phyloP scores from a whole-genome alignment of 2,888 invertebrate species.

The Ornithoptera priamus region DNA sequence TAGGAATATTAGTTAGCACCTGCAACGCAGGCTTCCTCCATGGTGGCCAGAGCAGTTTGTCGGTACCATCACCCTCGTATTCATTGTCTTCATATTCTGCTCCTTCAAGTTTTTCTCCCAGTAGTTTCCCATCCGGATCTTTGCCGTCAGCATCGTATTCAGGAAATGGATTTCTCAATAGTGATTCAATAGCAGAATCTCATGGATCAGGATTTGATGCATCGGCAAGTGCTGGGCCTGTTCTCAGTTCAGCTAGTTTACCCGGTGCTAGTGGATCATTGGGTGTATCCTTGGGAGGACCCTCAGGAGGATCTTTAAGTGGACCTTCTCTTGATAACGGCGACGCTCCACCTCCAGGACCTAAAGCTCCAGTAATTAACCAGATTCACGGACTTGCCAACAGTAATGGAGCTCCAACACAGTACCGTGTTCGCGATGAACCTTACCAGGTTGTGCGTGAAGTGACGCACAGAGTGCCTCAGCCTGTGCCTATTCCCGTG shows the following conservation, averaged over 20 bases:
- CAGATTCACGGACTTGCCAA: conserved; percentile 69
- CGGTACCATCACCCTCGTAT: conserved; percentile 31
- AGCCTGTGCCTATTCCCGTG: conserved; percentile 77
- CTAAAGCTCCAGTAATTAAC: conserved; percentile 63
- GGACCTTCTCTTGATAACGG: conserved; percentile 37
- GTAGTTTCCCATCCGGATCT: conserved; percentile 68
- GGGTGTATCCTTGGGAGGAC: conserved; percentile 11
- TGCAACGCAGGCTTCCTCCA: conserved; percentile 60
- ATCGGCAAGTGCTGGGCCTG: conserved; percentile 33
- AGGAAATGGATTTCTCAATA: conserved; percentile 41
- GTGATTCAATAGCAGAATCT: conserved; percentile 32
- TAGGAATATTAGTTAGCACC: conserved; percentile 69
- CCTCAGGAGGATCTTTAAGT: conserved; percentile 15
- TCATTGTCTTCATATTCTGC: conserved; percentile 33
- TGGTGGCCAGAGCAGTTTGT: conserved; percentile 35
- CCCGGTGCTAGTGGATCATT: conserved; percentile 23
- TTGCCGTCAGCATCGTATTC: conserved; percentile 66
- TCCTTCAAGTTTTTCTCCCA: conserved; percentile 64
- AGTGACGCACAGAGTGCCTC: conserved; percentile 78
- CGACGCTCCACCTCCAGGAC: conserved; percentile 54
- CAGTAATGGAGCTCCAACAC: conserved; percentile 64
- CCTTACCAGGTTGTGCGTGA: conserved; percentile 66
- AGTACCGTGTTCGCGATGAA: conserved; percentile 66
- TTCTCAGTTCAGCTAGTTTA: conserved; percentile 31
- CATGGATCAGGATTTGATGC: conserved; percentile 33